Evolutionary conservation across 2,888 invertebrate species (phyloP).

Genomic region (Eupsilia transversa): DNA sequence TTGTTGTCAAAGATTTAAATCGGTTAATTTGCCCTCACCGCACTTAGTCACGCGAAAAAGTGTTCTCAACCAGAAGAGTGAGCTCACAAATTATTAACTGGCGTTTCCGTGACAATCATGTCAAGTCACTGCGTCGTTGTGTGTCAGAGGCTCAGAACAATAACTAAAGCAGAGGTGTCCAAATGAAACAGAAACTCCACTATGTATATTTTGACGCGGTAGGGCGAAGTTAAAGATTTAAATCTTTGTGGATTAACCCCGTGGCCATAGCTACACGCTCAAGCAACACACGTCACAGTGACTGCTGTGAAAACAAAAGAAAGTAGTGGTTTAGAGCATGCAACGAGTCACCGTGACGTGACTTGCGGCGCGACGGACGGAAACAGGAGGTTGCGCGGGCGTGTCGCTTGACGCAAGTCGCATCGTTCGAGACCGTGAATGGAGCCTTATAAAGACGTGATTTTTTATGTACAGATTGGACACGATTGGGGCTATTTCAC

Average conservation of each 20-base stretch:
- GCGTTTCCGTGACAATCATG: neutral
- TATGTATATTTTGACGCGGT: neutral
- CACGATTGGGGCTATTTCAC: constrained; percentile 94
- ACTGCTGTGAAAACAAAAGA: neutral
- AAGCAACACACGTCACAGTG: neutral
- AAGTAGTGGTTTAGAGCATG: neutral
- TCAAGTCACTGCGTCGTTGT: neutral
- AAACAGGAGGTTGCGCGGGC: no score
- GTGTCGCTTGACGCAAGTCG: neutral
- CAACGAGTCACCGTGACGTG: neutral
- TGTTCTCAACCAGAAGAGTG: neutral
- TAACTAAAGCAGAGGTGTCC: neutral
- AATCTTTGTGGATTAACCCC: neutral
- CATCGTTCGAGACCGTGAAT: neutral
- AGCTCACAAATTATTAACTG: neutral
- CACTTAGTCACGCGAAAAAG: neutral
- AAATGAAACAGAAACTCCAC: neutral
- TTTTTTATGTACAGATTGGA: constrained; percentile 87
- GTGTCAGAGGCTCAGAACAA: neutral
- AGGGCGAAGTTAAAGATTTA: neutral
- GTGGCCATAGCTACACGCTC: neutral
- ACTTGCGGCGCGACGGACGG: neutral
- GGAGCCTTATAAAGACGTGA: constrained; percentile 1
- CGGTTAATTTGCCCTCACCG: no score
- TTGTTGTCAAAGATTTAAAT: neutral